Conservation (phyloP, 1,140 invertebrate genomes). For the Drosophila lowei region DNA sequence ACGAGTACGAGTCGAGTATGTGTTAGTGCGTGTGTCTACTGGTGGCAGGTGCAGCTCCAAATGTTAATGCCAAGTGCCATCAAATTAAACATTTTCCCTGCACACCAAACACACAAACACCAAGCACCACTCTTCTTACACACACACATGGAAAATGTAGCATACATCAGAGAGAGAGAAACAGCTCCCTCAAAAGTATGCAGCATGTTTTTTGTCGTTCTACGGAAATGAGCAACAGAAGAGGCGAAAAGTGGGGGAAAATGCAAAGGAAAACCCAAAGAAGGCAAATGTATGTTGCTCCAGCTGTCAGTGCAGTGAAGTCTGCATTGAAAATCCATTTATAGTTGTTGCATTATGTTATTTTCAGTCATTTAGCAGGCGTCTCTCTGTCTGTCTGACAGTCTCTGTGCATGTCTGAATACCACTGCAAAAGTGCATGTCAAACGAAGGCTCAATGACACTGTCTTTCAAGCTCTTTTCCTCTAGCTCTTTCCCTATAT, state of each 20-base stretch:
- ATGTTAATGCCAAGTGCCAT: conserved; percentile 67
- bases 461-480: conserved; percentile 2
- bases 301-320: conserved; percentile 35
- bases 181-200: conserved; percentile 48
- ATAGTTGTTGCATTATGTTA: conserved; percentile 48
- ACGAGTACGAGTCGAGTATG: not conserved
- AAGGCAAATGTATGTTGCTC: conserved; percentile 34
- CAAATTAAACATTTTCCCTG: conserved; percentile 58
- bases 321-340: conserved; percentile 59
- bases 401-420: conserved; percentile 7
- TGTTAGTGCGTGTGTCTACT: conserved; percentile 14
- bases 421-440: conserved; percentile 52
- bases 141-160: not conserved
- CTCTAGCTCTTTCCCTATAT: not conserved
- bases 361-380: conserved; percentile 35
- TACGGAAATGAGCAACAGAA: conserved; percentile 51
- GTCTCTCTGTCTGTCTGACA: conserved; percentile 14
- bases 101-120: conserved; percentile 9
- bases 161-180: no score
- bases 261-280: not conserved
- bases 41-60: conserved; percentile 52
- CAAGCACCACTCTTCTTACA: not conserved
- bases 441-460: conserved; percentile 37
- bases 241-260: not conserved
- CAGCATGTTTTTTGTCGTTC: conserved; percentile 26